Percentiles rank a stretch among this genome's conserved stretches.
Evolutionary conservation across 64 coral and sea anemone species (phyloP).

Genomic region (Stichodactyla mertensii): DNA sequence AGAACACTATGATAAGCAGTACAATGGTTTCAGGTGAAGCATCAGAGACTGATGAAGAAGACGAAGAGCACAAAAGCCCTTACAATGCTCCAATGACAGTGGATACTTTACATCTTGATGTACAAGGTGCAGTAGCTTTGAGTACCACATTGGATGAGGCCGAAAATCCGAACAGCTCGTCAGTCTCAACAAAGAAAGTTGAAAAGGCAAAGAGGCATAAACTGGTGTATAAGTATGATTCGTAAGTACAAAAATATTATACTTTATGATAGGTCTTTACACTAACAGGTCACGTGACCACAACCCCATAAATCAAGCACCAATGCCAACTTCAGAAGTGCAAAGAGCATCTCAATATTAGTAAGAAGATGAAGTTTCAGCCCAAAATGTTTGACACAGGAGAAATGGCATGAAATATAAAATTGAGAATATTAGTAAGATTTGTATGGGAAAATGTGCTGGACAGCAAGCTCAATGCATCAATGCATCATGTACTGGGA

Average conservation of each 20-base stretch:
- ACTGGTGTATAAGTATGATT: conserved; percentile 85
- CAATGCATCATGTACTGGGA: no score
- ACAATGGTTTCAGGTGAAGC: conserved; percentile 96
- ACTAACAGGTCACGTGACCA: no score
- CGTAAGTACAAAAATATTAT: conserved; percentile 62
- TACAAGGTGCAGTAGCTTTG: neutral
- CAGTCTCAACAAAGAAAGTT: conserved; percentile 3
- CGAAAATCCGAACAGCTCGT: neutral
- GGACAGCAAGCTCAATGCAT: no score
- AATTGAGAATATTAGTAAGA: no score
- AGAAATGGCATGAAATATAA: no score
- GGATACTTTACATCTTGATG: neutral
- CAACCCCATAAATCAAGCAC: no score
- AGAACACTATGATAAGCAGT: conserved; percentile 61
- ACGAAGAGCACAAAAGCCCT: conserved; percentile 37
- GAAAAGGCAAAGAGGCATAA: conserved; percentile 67
- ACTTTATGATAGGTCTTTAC: no score
- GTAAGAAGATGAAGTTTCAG: no score
- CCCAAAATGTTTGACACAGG: no score
- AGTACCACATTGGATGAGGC: neutral
- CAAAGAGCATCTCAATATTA: no score
- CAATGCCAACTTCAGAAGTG: no score
- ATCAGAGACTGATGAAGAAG: conserved; percentile 97
- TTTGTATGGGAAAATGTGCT: no score
- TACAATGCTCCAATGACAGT: neutral